Base-by-base conservation (phyloP, 2,888 invertebrate genomes). In the Xestia c-nigrum region DNA sequence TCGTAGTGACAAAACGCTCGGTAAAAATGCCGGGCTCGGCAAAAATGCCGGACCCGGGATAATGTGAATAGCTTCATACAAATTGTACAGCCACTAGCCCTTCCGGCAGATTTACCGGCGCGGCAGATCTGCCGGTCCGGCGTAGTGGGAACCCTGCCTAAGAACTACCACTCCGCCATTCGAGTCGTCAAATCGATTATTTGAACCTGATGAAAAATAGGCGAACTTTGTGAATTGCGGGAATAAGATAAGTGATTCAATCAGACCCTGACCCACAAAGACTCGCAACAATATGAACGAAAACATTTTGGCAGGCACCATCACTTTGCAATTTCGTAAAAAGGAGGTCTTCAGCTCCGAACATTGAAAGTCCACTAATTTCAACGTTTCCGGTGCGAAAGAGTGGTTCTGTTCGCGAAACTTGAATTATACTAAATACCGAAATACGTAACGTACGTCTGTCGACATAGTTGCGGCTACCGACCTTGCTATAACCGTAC, bases 361-460 rank as follows among this genome's bases (percentile, higher is more conserved):
- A 84, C 77, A 84, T 87, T 73, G 70, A 78, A 77, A 66, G 69
- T 78, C 68, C 63, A 24, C 72, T 82, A 83, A 84, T 81, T 84
- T 77, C 38, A 59, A 78, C 71, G 64, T 70, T 75, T 71, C 72
- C 72, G 65, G 66, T 61, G 59, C 40, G 3, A 66, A 74, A 85
- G 78, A 77, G 70, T 85, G 77, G 78, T 85, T 84, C 72, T 50
- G 66, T 64, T 71, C 31, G 61, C 55, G 71, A 82, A 81, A 81
- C 76, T 75, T 75, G 38, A 79, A 78, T 86, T 77, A 72, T 70
- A 71, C 67, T 38, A 21, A 57, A 75, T 46, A 40, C 16, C 19
- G 47, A 59, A 52, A 72, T 72, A 55, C 59, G 5, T 38, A 65
- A 19, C 16, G 21, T 38, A 46, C 19, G 16, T 40, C 12, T 63